Evolutionary conservation across 1,140 invertebrate genomes (phyloP).

Genomic region (Cheumatopsyche charites): DNA sequence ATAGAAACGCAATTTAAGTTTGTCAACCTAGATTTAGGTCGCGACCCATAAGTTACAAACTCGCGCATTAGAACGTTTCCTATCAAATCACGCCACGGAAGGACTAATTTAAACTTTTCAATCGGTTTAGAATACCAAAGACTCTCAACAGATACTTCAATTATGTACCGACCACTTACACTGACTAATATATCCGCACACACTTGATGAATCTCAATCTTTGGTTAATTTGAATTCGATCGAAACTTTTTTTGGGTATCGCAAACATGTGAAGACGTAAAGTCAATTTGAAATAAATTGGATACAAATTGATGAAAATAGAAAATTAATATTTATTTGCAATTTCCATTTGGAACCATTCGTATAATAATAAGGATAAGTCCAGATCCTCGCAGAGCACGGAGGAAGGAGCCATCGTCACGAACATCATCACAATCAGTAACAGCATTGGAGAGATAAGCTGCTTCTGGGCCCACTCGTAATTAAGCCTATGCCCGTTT

Average conservation of each 20-base stretch:
- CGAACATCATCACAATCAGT: no score
- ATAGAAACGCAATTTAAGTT: no score
- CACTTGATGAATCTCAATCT: not conserved
- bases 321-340: no score
- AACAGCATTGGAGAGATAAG: not conserved
- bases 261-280: not conserved
- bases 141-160: no score
- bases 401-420: no score
- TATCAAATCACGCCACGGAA: slow-evolving; percentile 14
- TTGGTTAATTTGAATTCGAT: not conserved
- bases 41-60: not conserved
- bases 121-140: not conserved
- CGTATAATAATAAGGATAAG: no score
- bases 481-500: slow-evolving; percentile 40
- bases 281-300: no score
- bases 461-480: slow-evolving; percentile 27
- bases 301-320: no score
- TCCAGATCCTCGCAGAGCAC: no score
- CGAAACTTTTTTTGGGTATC: no score
- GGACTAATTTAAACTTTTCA: slow-evolving; percentile 16
- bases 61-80: not conserved
- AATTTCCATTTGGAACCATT: no score
- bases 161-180: not conserved
- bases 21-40: not conserved
- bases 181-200: not conserved